Percentiles rank a stretch among this genome's conserved stretches.
These are phyloP conservation scores for Lordiphosa andalusiaca DNA, from an alignment of 2,888 invertebrate genomes.

Conservation along the genomic window DNA sequence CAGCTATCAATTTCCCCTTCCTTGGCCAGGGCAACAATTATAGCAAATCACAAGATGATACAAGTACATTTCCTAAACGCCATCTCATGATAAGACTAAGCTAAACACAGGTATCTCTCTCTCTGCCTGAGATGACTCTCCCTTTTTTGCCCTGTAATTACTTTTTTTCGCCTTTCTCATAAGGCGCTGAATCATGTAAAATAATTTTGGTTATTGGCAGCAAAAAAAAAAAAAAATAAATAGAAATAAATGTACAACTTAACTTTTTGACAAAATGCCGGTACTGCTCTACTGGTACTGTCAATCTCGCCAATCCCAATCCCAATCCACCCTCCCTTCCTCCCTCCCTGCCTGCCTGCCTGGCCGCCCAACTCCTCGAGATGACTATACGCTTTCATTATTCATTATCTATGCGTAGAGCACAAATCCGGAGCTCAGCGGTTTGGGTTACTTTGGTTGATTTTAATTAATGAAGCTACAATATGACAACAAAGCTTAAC, in stretches of 20 bases:
- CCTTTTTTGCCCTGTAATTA: slow-evolving; percentile 55
- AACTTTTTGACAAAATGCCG: slow-evolving; percentile 65
- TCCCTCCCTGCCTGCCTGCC: no score
- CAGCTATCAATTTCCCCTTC: background rate
- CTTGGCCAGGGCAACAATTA: slow-evolving; percentile 1
- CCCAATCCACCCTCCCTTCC: no score
- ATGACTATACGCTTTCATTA: slow-evolving; percentile 48
- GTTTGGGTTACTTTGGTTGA: slow-evolving; percentile 31
- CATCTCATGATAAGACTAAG: slow-evolving; percentile 10
- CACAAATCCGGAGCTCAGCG: slow-evolving; percentile 50
- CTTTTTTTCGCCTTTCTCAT: slow-evolving; percentile 48
- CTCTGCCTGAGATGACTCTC: slow-evolving; percentile 13
- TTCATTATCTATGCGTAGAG: slow-evolving; percentile 54
- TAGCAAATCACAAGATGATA: background rate
- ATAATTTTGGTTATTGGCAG: slow-evolving; percentile 63
- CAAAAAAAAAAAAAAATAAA: slow-evolving; percentile 23
- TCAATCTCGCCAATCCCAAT: slow-evolving; percentile 2
- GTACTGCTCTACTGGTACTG: slow-evolving; percentile 2
- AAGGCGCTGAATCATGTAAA: slow-evolving; percentile 64
- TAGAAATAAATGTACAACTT: slow-evolving; percentile 32
- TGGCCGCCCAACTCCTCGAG: slow-evolving; percentile 8
- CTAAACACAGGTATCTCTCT: slow-evolving; percentile 7
- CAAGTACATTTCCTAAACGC: slow-evolving; percentile 8
- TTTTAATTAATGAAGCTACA: slow-evolving; percentile 66
- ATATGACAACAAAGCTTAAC: slow-evolving; percentile 59